phyloP scores from a whole-genome alignment of 1,140 invertebrate genomes.

The Achroia grisella region DNA sequence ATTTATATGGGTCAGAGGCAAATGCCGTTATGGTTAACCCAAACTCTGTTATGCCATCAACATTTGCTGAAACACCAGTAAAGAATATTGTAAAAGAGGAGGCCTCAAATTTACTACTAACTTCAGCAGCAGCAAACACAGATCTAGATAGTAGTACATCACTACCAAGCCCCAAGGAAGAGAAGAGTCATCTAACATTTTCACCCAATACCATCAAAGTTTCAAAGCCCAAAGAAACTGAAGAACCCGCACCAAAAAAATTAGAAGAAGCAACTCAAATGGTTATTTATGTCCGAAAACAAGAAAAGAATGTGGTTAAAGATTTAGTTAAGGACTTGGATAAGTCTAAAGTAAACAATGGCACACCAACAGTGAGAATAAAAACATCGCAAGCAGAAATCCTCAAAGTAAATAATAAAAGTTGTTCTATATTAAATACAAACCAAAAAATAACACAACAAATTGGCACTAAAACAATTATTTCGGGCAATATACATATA shows the following conservation, averaged over 20 bases:
- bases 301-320: slow-evolving; percentile 74
- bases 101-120: slow-evolving; percentile 62
- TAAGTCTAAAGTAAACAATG: slow-evolving; percentile 36
- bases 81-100: slow-evolving; percentile 68
- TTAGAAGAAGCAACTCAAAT: slow-evolving; percentile 67
- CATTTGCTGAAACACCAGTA: slow-evolving; percentile 75
- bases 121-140: slow-evolving; percentile 50
- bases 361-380: slow-evolving; percentile 51
- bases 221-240: slow-evolving; percentile 54
- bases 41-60: slow-evolving; percentile 80
- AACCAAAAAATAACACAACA: slow-evolving; percentile 63
- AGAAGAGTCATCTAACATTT: slow-evolving; percentile 79
- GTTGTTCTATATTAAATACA: slow-evolving; percentile 67
- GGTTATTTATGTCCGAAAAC: slow-evolving; percentile 66
- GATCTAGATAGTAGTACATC: slow-evolving; percentile 52
- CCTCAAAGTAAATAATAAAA: slow-evolving; percentile 65
- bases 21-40: slow-evolving; percentile 86
- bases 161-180: slow-evolving; percentile 69
- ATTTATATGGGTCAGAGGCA: slow-evolving; percentile 82
- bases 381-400: slow-evolving; percentile 60
- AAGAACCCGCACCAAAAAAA: slow-evolving; percentile 62
- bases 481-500: slow-evolving; percentile 73
- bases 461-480: slow-evolving; percentile 65
- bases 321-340: slow-evolving; percentile 72
- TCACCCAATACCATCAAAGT: slow-evolving; percentile 78